These are phyloP conservation scores for Gisinianus flammeolus DNA, from an alignment of 2,888 invertebrate genomes.

Conservation along the genomic window DNA sequence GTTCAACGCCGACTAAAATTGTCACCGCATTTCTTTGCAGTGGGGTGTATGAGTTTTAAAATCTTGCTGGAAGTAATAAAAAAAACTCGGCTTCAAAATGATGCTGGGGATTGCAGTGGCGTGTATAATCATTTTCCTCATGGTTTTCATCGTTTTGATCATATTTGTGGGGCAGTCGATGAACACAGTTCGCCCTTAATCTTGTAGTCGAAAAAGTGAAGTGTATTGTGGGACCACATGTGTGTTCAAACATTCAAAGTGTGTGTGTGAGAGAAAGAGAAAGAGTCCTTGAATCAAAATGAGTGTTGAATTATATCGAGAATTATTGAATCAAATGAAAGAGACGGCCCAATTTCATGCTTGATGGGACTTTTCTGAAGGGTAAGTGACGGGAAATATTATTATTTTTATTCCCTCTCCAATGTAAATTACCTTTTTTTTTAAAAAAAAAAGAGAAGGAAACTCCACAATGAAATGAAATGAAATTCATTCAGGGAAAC, in stretches of 20 bases:
- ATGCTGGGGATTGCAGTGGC: constrained; percentile 86
- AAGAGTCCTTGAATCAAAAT: background rate
- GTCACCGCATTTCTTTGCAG: too few relatives aligned
- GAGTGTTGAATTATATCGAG: background rate
- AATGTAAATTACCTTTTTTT: background rate
- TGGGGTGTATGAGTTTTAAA: too few relatives aligned
- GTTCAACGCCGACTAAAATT: too few relatives aligned
- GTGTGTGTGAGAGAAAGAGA: background rate
- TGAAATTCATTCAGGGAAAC: background rate
- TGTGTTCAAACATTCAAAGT: background rate
- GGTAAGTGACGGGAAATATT: background rate
- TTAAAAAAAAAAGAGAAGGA: background rate
- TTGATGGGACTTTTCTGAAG: too few relatives aligned
- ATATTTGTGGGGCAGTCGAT: constrained; percentile 81
- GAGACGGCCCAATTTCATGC: too few relatives aligned
- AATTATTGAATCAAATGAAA: too few relatives aligned
- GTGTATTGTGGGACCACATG: background rate
- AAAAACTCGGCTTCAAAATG: constrained; percentile 53
- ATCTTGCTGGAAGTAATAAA: background rate
- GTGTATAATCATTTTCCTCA: constrained; percentile 79
- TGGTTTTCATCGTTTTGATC: constrained; percentile 81
- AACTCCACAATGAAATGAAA: background rate
- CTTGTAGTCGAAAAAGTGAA: too few relatives aligned
- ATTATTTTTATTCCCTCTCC: too few relatives aligned
- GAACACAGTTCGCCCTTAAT: constrained; percentile 41